phyloP scores from a whole-genome alignment of 2,113 vertebrate species.

The Gymnarchus niloticus region DNA sequence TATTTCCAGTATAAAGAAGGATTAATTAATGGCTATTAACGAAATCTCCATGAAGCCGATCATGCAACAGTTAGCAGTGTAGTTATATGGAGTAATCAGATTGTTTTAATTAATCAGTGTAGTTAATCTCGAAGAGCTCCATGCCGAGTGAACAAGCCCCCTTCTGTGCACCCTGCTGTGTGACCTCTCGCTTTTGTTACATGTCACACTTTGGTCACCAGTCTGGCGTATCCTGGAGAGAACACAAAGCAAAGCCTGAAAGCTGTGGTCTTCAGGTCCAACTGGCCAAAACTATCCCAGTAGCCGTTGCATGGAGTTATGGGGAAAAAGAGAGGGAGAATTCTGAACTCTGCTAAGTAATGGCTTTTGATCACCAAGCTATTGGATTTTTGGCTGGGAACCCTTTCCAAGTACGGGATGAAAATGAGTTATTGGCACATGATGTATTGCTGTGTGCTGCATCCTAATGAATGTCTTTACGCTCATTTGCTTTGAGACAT shows the following conservation, averaged over 20 bases:
- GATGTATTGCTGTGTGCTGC: background rate
- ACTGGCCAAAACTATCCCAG: background rate
- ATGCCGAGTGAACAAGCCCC: background rate
- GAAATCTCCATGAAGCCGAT: background rate
- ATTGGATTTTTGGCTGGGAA: background rate
- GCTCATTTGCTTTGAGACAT: background rate
- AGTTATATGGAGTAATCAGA: background rate
- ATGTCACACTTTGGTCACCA: background rate
- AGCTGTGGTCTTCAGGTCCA: background rate
- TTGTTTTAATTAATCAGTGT: conserved; percentile 15
- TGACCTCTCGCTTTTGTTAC: background rate
- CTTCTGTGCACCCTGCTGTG: background rate
- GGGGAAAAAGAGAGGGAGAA: background rate
- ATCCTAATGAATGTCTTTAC: background rate
- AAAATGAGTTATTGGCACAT: background rate
- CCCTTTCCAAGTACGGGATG: background rate
- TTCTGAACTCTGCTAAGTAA: background rate
- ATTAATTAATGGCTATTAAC: background rate
- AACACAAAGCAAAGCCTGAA: background rate
- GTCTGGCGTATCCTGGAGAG: background rate
- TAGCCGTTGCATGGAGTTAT: background rate
- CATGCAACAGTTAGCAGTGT: background rate
- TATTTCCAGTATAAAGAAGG: background rate
- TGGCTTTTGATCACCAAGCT: background rate
- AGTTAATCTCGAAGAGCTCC: background rate